These are phyloP conservation scores for Belgica antarctica DNA, from an alignment of 2,888 invertebrate genomes.

Conservation along the genomic window DNA sequence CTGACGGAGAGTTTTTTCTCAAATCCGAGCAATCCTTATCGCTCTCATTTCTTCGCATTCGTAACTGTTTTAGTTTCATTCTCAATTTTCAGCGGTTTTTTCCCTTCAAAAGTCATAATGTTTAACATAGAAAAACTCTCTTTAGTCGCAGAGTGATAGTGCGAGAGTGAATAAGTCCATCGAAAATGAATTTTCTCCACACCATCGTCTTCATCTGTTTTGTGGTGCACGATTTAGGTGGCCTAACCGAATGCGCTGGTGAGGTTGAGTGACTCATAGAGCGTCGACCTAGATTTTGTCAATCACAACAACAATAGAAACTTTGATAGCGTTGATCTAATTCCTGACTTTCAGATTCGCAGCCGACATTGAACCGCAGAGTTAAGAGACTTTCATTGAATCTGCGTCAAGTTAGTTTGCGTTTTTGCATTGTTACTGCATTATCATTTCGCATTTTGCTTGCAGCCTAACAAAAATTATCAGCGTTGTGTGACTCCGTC, in stretches of 20 bases:
- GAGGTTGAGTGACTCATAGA: neutral
- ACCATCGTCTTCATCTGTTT: neutral
- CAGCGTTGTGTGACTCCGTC: constrained; percentile 61
- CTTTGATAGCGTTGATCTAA: neutral
- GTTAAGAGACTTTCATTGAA: constrained; percentile 19
- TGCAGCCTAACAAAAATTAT: constrained; percentile 61
- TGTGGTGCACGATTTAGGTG: neutral
- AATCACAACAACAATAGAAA: neutral
- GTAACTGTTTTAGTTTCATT: neutral
- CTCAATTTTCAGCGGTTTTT: neutral
- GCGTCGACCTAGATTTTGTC: neutral
- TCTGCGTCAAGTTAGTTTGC: constrained; percentile 29
- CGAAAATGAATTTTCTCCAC: neutral
- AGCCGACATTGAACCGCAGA: too few relatives aligned
- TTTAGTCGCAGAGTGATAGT: constrained; percentile 9
- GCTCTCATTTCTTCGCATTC: constrained; percentile 4
- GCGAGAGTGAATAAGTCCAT: constrained; percentile 20
- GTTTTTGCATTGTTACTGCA: neutral
- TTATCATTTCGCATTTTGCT: constrained; percentile 2
- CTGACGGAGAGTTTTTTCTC: too few relatives aligned
- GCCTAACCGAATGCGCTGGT: neutral
- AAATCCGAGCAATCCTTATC: too few relatives aligned
- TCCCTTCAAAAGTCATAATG: neutral
- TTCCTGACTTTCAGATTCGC: too few relatives aligned
- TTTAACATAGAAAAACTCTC: constrained; percentile 6